A percentile compares a stretch with the other conserved stretches of the same genome.
These are phyloP conservation scores for Agrenia bidenticulata DNA, from an alignment of 2,888 invertebrate species.

Conservation along the genomic window DNA sequence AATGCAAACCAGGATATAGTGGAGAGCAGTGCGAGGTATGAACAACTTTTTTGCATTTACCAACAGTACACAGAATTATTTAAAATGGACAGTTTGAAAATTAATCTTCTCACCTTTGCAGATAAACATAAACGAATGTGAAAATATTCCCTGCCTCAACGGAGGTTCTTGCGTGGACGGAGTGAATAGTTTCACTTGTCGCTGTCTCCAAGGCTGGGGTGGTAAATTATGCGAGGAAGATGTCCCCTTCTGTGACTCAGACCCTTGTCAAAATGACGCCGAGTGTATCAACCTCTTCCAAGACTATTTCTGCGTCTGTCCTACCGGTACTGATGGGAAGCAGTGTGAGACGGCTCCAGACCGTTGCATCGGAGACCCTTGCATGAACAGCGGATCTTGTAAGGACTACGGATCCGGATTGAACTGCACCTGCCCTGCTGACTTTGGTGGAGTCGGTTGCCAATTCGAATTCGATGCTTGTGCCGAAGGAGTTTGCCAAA, in stretches of 20 bases:
- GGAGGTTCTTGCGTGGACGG: constrained; percentile 86
- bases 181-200: constrained; percentile 78
- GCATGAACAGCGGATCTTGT: constrained; percentile 94
- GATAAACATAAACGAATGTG: constrained; percentile 82
- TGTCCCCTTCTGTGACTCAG: constrained; percentile 80
- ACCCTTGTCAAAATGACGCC: constrained; percentile 91
- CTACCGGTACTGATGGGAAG: constrained; percentile 93
- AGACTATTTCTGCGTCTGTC: constrained; percentile 90
- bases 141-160: constrained; percentile 79
- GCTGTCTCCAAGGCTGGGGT: constrained; percentile 82
- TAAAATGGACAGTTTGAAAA: background rate
- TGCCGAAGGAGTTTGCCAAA: constrained; percentile 83
- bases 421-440: constrained; percentile 87
- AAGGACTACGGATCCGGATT: constrained; percentile 93
- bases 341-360: constrained; percentile 96
- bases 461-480: constrained; percentile 93
- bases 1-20: constrained; percentile 84
- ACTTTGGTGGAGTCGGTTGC: constrained; percentile 84
- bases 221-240: constrained; percentile 82
- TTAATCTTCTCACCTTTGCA: constrained; percentile 42
- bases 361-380: constrained; percentile 87
- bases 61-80: background rate
- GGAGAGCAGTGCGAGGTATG: constrained; percentile 76
- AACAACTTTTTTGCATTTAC: background rate
- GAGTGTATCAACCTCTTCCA: constrained; percentile 88